These are phyloP conservation scores for Salminus brasiliensis DNA, from an alignment of 2,113 vertebrate genomes.

Conservation along the genomic window DNA sequence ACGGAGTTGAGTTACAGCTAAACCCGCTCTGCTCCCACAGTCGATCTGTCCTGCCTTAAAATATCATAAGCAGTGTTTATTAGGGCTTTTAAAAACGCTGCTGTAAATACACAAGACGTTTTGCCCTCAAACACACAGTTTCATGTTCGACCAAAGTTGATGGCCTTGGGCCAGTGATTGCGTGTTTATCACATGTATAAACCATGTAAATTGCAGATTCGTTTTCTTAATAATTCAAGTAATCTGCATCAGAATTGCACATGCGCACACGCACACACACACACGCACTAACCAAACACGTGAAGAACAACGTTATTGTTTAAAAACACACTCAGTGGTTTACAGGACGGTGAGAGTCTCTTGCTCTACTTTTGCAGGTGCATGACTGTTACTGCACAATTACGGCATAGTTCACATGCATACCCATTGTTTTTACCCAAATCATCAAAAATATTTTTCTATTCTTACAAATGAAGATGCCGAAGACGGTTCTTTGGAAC, in stretches of 20 bases:
- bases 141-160: background rate
- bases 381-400: too few relatives aligned
- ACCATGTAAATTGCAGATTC: background rate
- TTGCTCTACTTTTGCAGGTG: too few relatives aligned
- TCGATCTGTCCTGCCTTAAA: slow-evolving; percentile 45
- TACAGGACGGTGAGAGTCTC: too few relatives aligned
- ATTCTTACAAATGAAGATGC: too few relatives aligned
- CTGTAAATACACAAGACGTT: background rate
- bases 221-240: too few relatives aligned
- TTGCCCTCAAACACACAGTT: background rate
- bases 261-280: too few relatives aligned
- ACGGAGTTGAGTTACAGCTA: slow-evolving; percentile 75
- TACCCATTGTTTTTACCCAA: too few relatives aligned
- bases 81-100: background rate
- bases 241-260: background rate
- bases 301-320: background rate
- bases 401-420: too few relatives aligned
- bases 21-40: slow-evolving; percentile 59
- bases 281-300: background rate
- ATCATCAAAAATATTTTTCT: too few relatives aligned
- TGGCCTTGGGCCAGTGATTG: background rate
- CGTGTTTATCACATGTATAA: background rate
- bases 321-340: background rate
- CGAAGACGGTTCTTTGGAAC: too few relatives aligned
- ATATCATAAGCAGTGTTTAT: slow-evolving; percentile 48